Base-by-base conservation (phyloP, 2,797 vertebrate genomes). In the Onychomys torridus region DNA sequence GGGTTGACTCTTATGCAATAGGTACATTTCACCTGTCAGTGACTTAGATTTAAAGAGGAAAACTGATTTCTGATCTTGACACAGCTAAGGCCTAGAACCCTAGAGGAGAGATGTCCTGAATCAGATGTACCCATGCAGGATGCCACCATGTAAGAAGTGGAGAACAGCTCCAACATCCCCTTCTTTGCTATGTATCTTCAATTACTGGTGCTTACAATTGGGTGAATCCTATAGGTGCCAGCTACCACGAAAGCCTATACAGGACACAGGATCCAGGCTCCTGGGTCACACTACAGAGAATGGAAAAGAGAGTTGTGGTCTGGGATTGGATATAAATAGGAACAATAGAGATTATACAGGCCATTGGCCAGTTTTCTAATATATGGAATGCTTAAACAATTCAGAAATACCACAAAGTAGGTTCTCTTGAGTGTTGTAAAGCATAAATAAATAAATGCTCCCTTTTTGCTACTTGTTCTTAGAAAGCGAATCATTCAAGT, bases 361-460 rank as follows among this genome's bases (percentile, higher is more conserved):
- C 12, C n/a, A 78, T 81, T 69, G 90, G 29, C 34, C 19, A 76
- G 43, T 61, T 92, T n/a, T 91, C 52, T 73, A 89, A 95, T 77
- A 4, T 52, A 67, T n/a, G 14, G 32, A 89, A 84, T 40, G 16
- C n/a, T 55, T 81, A 46, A 95, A 61, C 32, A 77, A 83, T 87
- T 81, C 34, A 95, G 90, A 95, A 96, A 16, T 4, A 87, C 6
- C 27, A 85, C 16, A 61, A 63, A 96, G 86, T 81, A 82, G 78
- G 25, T 63, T 83, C 69, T 95, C 82, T 21, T 84, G 57, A 49
- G 82, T 97, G n/a, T 87, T 96, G 87, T 81, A 94, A 97, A 89
- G 40, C 25, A 73, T 89, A 94, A 98, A 97, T 93, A 96, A 97
- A 61, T 95, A 96, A 96, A 82, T 73, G 9, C 0, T 91, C 19